Percentiles rank a stretch among this genome's conserved stretches.
phyloP scores from a whole-genome alignment of 2,113 vertebrate genomes.

The Fukomys damarensis region DNA sequence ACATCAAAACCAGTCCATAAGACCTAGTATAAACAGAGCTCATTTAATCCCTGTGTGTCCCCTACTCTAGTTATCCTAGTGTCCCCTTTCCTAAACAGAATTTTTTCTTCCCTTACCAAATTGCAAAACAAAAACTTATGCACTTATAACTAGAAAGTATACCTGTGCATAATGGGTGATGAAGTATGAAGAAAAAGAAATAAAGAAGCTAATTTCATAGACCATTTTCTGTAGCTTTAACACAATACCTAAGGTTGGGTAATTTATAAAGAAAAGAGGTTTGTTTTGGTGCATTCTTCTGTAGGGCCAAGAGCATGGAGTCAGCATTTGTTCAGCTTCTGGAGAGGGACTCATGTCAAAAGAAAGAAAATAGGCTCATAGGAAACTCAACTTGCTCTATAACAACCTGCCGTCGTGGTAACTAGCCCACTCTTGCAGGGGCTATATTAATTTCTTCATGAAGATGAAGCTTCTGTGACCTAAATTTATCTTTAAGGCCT shows the following conservation, averaged over 20 bases:
- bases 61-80: not conserved
- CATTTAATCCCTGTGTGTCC: not conserved
- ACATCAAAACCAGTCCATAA: not conserved
- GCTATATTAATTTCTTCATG: not conserved
- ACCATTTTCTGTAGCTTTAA: not conserved
- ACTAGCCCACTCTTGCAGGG: not conserved
- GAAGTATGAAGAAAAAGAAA: not conserved
- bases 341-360: not conserved
- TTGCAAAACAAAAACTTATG: conserved; percentile 8
- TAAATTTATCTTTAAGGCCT: not conserved
- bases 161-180: not conserved
- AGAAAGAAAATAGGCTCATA: not conserved
- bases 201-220: not conserved
- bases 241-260: not conserved
- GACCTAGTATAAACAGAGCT: not conserved
- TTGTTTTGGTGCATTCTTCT: not conserved
- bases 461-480: not conserved
- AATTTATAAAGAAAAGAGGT: not conserved
- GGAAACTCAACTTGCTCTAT: not conserved
- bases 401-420: not conserved
- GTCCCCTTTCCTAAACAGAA: not conserved
- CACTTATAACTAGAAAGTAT: not conserved
- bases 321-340: not conserved
- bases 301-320: not conserved
- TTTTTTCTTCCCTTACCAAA: not conserved